Conservation (phyloP, 2,888 invertebrate genomes). For the Acanthopleura granulata region DNA sequence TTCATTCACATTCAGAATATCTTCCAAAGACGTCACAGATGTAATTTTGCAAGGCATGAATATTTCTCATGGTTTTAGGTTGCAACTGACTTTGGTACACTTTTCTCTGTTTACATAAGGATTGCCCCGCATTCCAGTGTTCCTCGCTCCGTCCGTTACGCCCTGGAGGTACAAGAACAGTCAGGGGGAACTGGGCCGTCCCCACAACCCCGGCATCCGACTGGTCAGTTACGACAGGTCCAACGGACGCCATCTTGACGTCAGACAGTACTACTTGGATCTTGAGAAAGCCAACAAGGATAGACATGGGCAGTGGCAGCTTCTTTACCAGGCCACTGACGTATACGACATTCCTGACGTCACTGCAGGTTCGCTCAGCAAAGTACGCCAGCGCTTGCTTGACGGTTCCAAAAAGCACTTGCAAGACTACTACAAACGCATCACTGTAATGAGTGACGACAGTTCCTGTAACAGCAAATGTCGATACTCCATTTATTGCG, state of each 20-base stretch:
- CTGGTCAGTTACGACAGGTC: conserved; percentile 88
- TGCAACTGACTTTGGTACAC: no score
- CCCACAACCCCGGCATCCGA: conserved; percentile 88
- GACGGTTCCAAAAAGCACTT: not conserved
- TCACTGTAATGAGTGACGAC: not conserved
- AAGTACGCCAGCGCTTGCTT: not conserved
- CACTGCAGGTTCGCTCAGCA: not conserved
- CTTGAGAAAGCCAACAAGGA: conserved; percentile 75
- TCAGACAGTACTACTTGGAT: conserved; percentile 90
- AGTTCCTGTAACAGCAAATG: not conserved
- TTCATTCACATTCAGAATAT: no score
- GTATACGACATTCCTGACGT: conserved; percentile 72
- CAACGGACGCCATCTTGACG: conserved; percentile 81
- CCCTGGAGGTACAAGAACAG: conserved; percentile 78
- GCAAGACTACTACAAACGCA: conserved; percentile 6
- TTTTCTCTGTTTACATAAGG: conserved; percentile 69
- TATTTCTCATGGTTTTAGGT: no score
- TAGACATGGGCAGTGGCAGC: conserved; percentile 83
- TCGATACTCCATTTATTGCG: not conserved
- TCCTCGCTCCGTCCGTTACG: conserved; percentile 91
- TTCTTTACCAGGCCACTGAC: conserved; percentile 86
- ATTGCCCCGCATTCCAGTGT: conserved; percentile 83
- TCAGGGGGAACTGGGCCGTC: conserved; percentile 48
- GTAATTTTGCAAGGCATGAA: no score
- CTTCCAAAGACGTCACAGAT: no score